These are phyloP conservation scores for Erynnis tages DNA, from an alignment of 2,888 invertebrate species.

Conservation along the genomic window DNA sequence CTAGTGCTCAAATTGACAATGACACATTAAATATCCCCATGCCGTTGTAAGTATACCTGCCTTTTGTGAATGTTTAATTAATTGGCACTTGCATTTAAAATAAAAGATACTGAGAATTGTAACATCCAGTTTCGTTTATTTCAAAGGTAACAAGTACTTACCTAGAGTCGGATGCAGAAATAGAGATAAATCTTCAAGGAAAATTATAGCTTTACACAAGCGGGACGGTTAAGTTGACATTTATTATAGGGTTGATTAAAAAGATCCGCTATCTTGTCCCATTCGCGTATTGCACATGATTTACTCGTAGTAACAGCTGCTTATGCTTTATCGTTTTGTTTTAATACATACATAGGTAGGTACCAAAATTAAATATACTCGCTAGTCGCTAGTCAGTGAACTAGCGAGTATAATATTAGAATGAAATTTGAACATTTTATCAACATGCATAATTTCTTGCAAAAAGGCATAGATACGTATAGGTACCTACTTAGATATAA, in stretches of 20 bases:
- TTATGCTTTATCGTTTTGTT: constrained; percentile 3
- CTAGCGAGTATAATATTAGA: too few species aligned
- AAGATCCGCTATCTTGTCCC: constrained; percentile 10
- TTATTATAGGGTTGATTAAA: constrained; percentile 8
- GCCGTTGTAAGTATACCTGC: constrained; percentile 1
- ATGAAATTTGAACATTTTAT: too few species aligned
- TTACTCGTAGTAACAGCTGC: background rate
- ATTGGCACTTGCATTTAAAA: constrained; percentile 16
- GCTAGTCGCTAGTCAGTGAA: too few species aligned
- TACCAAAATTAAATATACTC: too few species aligned
- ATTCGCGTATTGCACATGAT: constrained; percentile 3
- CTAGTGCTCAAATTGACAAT: constrained; percentile 8
- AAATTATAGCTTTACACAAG: constrained; percentile 5
- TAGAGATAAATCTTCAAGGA: constrained; percentile 12
- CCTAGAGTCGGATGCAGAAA: background rate
- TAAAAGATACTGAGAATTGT: constrained; percentile 10
- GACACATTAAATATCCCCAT: constrained; percentile 14
- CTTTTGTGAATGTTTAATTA: constrained; percentile 21
- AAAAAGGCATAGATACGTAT: too few species aligned
- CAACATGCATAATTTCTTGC: too few species aligned
- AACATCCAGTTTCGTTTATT: constrained; percentile 21
- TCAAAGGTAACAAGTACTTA: constrained; percentile 6
- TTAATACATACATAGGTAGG: background rate
- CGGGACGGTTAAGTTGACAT: constrained; percentile 1
- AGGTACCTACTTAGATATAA: too few species aligned